Evolutionary conservation across 2,797 vertebrate genomes (phyloP), one percentile per base, ranked within the genome.

Genomic region (Sebastes itinus): DNA sequence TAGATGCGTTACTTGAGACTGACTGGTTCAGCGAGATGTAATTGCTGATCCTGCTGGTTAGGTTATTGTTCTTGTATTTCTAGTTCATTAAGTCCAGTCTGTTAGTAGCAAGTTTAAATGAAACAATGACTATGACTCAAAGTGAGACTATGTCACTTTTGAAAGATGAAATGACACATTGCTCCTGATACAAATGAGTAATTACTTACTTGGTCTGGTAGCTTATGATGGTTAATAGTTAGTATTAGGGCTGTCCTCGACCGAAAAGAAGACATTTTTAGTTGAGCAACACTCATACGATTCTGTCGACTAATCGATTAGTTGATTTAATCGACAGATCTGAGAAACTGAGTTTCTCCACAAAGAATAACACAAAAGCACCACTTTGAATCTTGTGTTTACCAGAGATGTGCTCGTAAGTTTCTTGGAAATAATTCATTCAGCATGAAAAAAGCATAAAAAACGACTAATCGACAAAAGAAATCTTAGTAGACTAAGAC

Each of bases 21-120:
- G 80, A 87, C 88, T 70, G 79, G 89, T 89, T 83, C 8, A 28
- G 76, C 87, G 1, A 28, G 80, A 54, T 77, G 61, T 23, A 20
- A 66, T 23, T 3, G 64, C n/a, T 22, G 1, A 16, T 60, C 23
- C 25, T 12, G 63, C 63, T 23, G 49, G 72, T 82, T 16, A 4
- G 13, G 38, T 63, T 63, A 4, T 46, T 18, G 27, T 70, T 86
- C 73, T 76, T 75, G 80, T 88, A 62, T 72, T 84, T 88, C 80
- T 60, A 25, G 78, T 76, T 80, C 2, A 42, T 13, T n/a, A 49
- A 49, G n/a, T 76, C 3, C 25, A 8, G 5, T 25, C 18, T 46
- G 20, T 56, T 12, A 42, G 20, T 58, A 4, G 25, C 7, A 35
- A 5, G 14, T 30, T 27, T 2, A 35, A 30, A 69, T 61, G 10